These are phyloP conservation scores for Erynnis tages DNA, from an alignment of 2,888 invertebrate genomes.

Conservation along the genomic window DNA sequence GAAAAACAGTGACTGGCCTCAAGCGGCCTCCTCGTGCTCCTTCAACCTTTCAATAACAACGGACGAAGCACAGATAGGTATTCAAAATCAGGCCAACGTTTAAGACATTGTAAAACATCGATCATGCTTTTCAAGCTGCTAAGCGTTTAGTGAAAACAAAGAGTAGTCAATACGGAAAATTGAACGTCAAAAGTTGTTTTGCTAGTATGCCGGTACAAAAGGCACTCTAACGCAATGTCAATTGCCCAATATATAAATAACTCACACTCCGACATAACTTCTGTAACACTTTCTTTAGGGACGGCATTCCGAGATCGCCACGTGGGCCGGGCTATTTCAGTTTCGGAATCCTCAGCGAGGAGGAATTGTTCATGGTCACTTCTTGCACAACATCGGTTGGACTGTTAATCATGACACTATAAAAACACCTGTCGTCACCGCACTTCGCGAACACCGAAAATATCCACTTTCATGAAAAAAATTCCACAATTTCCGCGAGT, in stretches of 20 bases:
- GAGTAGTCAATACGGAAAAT: too few species aligned
- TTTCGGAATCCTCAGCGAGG: slow-evolving; percentile 24
- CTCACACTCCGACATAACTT: slow-evolving; percentile 51
- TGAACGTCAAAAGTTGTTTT: too few species aligned
- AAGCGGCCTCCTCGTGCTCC: background rate
- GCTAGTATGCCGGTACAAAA: too few species aligned
- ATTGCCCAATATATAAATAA: slow-evolving; percentile 21
- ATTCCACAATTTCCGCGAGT: slow-evolving; percentile 51
- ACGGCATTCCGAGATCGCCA: slow-evolving; percentile 45
- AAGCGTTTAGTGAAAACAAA: too few species aligned
- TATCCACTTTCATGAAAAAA: slow-evolving; percentile 42
- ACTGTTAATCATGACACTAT: slow-evolving; percentile 40
- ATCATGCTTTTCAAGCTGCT: background rate
- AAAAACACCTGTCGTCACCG: slow-evolving; percentile 42
- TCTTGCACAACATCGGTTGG: slow-evolving; percentile 46
- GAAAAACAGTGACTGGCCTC: background rate
- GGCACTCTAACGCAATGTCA: too few species aligned
- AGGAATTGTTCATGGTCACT: slow-evolving; percentile 42
- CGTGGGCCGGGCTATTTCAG: slow-evolving; percentile 35
- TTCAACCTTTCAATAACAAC: slow-evolving; percentile 1
- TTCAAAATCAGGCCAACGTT: slow-evolving; percentile 9
- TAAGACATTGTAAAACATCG: slow-evolving; percentile 4
- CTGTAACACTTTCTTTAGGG: slow-evolving; percentile 48
- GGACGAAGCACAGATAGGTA: background rate
- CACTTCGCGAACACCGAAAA: slow-evolving; percentile 43